Base-by-base conservation (phyloP, 2,113 vertebrate species). In the Pachycephala philippinensis region DNA sequence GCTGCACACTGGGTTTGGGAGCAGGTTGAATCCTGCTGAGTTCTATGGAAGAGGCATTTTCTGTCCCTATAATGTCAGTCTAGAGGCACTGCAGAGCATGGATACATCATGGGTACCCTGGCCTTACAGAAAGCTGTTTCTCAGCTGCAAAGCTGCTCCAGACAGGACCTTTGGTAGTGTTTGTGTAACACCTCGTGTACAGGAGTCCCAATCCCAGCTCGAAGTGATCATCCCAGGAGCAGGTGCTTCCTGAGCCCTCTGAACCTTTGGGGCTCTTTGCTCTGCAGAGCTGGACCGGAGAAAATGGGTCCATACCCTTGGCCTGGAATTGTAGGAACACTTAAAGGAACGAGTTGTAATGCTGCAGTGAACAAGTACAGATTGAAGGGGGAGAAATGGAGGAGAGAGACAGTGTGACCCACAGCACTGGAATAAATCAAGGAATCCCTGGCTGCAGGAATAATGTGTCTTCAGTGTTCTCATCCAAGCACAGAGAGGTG, bases 301-400 rank as follows among this genome's bases (percentile, higher is more conserved):
- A 89, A 94, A 86, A 77, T 26, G 49, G 11, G 13, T 60, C 60
- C 61, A 76, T 92, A 17, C 37, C 40, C 63, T 89, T 37, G 40
- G 63, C 28, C 49, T 69, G 76, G 53, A 60, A 42, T 27, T 49
- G 26, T 21, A 33, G 71, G 53, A 66, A 42, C 77, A 28, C 42
- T 84, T 84, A 57, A 80, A 89, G 53, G 53, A 40, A 80, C 8
- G 52, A 39, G 37, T 21, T 89, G 57, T 21, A 61, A 30, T 1
- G 4, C 15, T 80, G 8, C n/a, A 37, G 84, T 15, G n/a, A 85
- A 27, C 0, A 10, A 83, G 17, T 12, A 44, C 17, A 77, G 71
- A 28, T 1, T 5, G 12, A 52, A 76, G 24, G 0, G 24, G 9
- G 8, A 5, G 1, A 18, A 37, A 54, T 13, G 7, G 11, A 33